Evolutionary conservation across 2,113 vertebrate species (phyloP), one percentile per base, ranked within the genome.

Genomic region (Sprattus sprattus): DNA sequence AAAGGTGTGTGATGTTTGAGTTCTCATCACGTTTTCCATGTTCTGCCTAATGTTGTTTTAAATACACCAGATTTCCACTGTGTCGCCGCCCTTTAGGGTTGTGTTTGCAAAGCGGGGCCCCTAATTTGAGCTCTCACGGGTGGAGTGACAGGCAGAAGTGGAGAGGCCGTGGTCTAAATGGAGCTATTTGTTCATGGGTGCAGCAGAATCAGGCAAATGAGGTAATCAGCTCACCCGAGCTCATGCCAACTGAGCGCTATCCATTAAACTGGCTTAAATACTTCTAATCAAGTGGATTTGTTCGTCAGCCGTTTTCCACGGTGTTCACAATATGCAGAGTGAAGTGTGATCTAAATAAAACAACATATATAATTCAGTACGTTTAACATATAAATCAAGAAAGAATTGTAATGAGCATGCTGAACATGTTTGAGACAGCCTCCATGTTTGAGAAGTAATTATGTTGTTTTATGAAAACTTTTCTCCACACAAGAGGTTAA

Each of bases 251-350:
- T 67, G 64, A 67, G 64, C 7, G 25, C 7, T 7, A 67, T 28
- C 22, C n/a, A 67, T 67, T 67, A 67, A 67, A 67, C 13, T 67
- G 64, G 64, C 64, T 67, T 28, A 67, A 67, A 67, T 25, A 67
- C 64, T 28, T 67, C 64, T 67, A 25, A 60, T 60, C 54, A 60
- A 60, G 54, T 60, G 54, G 18, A 22, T 28, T 67, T 67, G 64
- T 28, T 67, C 28, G 64, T 1, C 64, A 67, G n/a, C n/a, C 64
- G 28, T 67, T 67, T 67, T 28, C n/a, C 64, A 67, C n/a, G 28
- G 28, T 28, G 64, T 67, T 28, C 64, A 28, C 6, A 67, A 25
- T 67, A 7, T 67, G 64, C 25, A 11, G 25, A 67, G 28, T 11
- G 22, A 67, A 28, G 64, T 67, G 64, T 39, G 39, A 39, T 16